Evolutionary conservation across 2,797 vertebrate genomes (phyloP), one percentile per base, ranked within the genome.

Genomic region (Melopsittacus undulatus): DNA sequence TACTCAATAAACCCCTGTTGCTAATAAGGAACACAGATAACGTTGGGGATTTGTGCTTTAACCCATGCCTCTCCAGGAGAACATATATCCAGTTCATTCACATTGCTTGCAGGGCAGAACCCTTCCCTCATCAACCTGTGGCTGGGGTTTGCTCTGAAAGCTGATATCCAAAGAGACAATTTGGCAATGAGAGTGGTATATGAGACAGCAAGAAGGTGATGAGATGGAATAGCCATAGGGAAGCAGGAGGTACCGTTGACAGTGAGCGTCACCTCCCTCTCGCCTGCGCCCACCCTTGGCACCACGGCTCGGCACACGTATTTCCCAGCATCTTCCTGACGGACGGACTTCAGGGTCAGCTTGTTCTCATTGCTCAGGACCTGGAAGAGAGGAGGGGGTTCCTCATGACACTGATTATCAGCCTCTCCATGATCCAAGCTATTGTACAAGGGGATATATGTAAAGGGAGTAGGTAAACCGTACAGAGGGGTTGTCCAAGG

Each of bases 301-400:
- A 99, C 99, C 83, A 99, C 99, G 0, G 99, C 99, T 3, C 99
- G 97, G 94, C 99, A 99, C 43, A 99, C 99, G 0, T 99, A 99
- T 95, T 99, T 99, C 95, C 99, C 99, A 7, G 99, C 99, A 7
- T 99, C 99, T 83, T 99, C 99, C 94, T 99, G 99, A 43, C 99
- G 98, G 56, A 99, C 99, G 0, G 98, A 98, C 97, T 99, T 99
- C 90, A 99, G 98, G 4, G 98, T 99, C 97, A 99, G 97, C 85
- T 99, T 98, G 97, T 99, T 99, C 72, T 99, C 99, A 0, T 99
- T 99, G 98, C 99, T 99, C 75, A 99, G 98, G 83, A 99, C 99
- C 99, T 99, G 97, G 15, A 92, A 95, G 77, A 84, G 45, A 76
- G 17, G 9, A 56, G 11, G 13, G 13, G 34, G 23, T 12, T 59